Base-by-base conservation (phyloP, 2,888 invertebrate species). In the Theretra japonica region DNA sequence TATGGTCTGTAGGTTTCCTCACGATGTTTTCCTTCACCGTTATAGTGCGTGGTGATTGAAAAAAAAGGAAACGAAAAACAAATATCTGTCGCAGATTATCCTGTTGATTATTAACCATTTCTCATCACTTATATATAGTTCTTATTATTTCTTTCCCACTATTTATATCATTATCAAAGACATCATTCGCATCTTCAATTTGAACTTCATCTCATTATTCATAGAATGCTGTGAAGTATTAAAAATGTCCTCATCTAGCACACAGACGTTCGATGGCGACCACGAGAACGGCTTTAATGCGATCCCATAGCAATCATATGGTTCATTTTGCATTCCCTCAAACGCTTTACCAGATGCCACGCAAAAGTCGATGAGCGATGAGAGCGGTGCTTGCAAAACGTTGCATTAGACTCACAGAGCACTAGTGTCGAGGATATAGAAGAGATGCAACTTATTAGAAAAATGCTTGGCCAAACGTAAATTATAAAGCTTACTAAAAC, bases 271-370 rank as follows among this genome's bases (percentile, higher is more conserved):
- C 82, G 79, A 75, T 75, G 78, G 80, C 79, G 77, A 82, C 82
- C 73, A 80, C 80, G 85, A 78, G 79, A 78, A 80, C 78, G 50
- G 80, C 83, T 79, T 82, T 92, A 92, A 92, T 89, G 85, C 86
- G 89, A 91, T 93, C 89, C 88, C 85, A 81, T 75, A 87, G 90
- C 91, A 91, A 93, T 92, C 91, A 91, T 88, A 91, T 91, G 92
- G 88, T 92, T 91, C 91, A 92, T 92, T 92, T 92, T 91, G 89
- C 90, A 90, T 91, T 88, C 87, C 86, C 86, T 86, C 88, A 88
- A 90, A 91, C 88, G 88, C 88, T 90, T 90, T 89, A 87, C 84
- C 83, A 48, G 41, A 65, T 65, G 65, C 65, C 48, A 65, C 41
- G 65, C 65, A 48, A 65, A 76, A 82, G 82, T 80, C 79, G 78